Evolutionary conservation across 2,888 invertebrate genomes (phyloP), one percentile per base, ranked within the genome.

Genomic region (Limnephilus lunatus): DNA sequence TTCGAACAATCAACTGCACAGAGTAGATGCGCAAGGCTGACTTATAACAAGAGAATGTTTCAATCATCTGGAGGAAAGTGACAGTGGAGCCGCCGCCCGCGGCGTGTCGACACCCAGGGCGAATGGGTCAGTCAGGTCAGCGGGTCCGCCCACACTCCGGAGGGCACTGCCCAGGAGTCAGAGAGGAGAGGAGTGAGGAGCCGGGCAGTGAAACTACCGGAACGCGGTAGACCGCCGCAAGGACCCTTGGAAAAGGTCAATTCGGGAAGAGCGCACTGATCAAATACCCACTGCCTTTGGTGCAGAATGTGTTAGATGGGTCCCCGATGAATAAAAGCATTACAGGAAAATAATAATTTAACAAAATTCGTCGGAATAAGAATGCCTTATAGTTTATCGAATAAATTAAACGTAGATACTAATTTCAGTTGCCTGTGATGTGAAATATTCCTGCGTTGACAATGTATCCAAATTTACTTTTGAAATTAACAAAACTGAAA

Each of bases 121-220:
- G n/a, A 85, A 87, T 82, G 35, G 91, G 88, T 88, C 88, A 88
- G 11, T 12, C 32, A 39, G 91, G 88, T 88, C 88, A 88, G 31
- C 30, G 19, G 31, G 88, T 88, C 68, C 53, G 35, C 88, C 88
- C 88, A 88, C 88, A 31, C 30, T 25, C 31, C 4, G 19, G 31
- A 19, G 87, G 87, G 31, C 68, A 53, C 68, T 53, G 68, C 15
- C 53, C 87, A 68, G 68, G 25, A 68, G 68, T 68, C 68, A 68
- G 14, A 48, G 48, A 48, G 68, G 25, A 48, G 44, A 48, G 68
- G 25, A 9, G 68, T 68, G 19, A 0, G 68, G 68, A 68, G 68
- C 5, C 68, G 7, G 4, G 68, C 68, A 19, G 68, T 68, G 68
- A 19, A 68, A 68, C 68, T 68, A n/a, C 48, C 48, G 48, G 48